Percentiles rank a stretch among this genome's conserved stretches.
phyloP scores from a whole-genome alignment of 2,113 vertebrate genomes.

The Sebastes schlegelii region DNA sequence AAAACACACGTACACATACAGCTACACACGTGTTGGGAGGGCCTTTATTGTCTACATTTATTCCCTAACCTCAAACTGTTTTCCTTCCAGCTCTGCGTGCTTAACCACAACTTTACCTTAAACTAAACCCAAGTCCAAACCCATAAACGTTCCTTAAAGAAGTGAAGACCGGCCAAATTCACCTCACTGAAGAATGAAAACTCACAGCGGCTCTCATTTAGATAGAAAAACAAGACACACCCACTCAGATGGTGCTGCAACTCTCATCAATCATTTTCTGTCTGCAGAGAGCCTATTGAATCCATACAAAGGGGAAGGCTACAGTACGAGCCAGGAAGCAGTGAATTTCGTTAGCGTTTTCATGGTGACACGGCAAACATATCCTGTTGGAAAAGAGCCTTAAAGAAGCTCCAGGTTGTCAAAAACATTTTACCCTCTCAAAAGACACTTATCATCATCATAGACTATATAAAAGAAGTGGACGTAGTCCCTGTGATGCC shows the following conservation, averaged over 20 bases:
- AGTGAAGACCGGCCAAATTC: constrained; percentile 21
- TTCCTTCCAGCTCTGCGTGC: constrained; percentile 32
- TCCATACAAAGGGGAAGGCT: not conserved
- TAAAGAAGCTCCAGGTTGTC: constrained; percentile 1
- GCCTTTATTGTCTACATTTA: constrained; percentile 7
- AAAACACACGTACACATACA: constrained; percentile 5
- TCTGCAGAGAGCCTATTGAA: constrained; percentile 10
- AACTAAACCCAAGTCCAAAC: constrained; percentile 22
- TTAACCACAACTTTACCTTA: constrained; percentile 51
- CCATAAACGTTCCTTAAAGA: constrained; percentile 44
- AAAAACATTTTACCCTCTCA: not conserved
- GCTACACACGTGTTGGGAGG: not conserved
- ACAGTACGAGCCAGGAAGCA: not conserved
- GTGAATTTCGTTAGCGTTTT: not conserved
- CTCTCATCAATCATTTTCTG: constrained; percentile 12
- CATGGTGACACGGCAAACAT: not conserved
- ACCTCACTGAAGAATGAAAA: constrained; percentile 13
- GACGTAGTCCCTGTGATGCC: too few species aligned
- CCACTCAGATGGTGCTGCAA: constrained; percentile 1
- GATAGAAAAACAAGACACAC: constrained; percentile 2
- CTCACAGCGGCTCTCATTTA: constrained; percentile 1
- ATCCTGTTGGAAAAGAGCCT: not conserved
- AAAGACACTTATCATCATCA: not conserved
- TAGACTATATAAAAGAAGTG: too few species aligned
- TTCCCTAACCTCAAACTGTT: constrained; percentile 13